Conservation (phyloP, 1,140 invertebrate species). For the Hyphantria cunea region DNA sequence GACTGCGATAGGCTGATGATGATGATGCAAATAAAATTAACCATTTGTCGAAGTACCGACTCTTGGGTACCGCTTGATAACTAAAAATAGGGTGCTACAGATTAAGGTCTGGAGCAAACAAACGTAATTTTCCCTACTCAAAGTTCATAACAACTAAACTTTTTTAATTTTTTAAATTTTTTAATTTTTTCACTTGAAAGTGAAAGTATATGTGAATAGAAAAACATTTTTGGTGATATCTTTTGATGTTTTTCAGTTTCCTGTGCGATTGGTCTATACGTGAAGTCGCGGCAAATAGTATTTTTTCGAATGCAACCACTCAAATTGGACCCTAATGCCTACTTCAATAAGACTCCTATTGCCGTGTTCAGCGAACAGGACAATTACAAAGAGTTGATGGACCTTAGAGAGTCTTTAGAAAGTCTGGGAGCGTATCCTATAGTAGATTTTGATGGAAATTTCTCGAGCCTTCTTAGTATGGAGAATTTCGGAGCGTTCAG, state of each 20-base stretch:
- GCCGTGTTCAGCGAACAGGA: conserved; percentile 74
- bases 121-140: too few relatives aligned
- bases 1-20: too few relatives aligned
- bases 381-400: conserved; percentile 63
- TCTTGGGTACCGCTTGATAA: too few relatives aligned
- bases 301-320: conserved; percentile 85
- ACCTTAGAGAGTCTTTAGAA: conserved; percentile 68
- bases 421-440: conserved; percentile 76
- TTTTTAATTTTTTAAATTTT: too few relatives aligned
- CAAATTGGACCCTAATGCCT: conserved; percentile 81
- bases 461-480: conserved; percentile 83
- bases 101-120: too few relatives aligned
- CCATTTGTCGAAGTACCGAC: too few relatives aligned
- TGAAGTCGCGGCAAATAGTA: conserved; percentile 85
- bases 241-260: conserved; percentile 81
- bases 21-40: too few relatives aligned
- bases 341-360: conserved; percentile 76
- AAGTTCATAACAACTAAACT: too few relatives aligned
- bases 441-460: conserved; percentile 84
- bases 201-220: too few relatives aligned
- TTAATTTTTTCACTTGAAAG: too few relatives aligned
- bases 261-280: conserved; percentile 85
- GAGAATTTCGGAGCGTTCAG: conserved; percentile 86
- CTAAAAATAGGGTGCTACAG: too few relatives aligned
- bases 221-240: too few relatives aligned